These are phyloP conservation scores for Cheilosia urbana DNA, from an alignment of 2,888 invertebrate genomes.

Conservation along the genomic window DNA sequence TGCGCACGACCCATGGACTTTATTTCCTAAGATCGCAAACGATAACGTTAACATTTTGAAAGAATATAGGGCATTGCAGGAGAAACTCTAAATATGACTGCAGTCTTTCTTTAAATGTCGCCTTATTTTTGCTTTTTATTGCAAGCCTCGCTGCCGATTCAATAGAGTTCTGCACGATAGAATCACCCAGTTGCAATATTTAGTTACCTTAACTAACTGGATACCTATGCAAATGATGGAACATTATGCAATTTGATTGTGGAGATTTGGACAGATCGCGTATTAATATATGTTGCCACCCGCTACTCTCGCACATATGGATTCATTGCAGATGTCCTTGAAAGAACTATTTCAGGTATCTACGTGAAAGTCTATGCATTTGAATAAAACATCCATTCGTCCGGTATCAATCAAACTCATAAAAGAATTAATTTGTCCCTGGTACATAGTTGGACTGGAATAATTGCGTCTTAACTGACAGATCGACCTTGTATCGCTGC, in stretches of 20 bases:
- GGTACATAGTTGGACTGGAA: background rate
- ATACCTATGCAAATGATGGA: background rate
- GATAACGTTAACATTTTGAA: no score
- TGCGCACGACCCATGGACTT: no score
- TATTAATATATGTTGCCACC: background rate
- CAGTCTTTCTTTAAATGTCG: background rate
- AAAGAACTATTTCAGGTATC: background rate
- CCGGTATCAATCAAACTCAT: no score
- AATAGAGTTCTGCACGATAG: conserved; percentile 3
- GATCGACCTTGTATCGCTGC: background rate
- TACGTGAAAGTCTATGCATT: conserved; percentile 8
- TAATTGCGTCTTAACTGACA: background rate
- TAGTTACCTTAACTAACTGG: background rate
- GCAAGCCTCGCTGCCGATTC: background rate
- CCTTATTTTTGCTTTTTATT: conserved; percentile 23
- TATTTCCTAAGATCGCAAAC: no score
- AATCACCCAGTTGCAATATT: conserved; percentile 1
- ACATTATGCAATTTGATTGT: conserved; percentile 25
- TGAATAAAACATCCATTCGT: background rate
- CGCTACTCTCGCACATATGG: no score
- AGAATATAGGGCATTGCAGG: no score
- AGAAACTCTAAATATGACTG: background rate
- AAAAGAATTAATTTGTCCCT: background rate
- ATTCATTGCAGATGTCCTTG: conserved; percentile 30
- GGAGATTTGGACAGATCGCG: background rate